A percentile compares a stretch with the other conserved stretches of the same genome.
phyloP scores from a whole-genome alignment of 2,888 invertebrate genomes.

The Epistrophella euchroma region DNA sequence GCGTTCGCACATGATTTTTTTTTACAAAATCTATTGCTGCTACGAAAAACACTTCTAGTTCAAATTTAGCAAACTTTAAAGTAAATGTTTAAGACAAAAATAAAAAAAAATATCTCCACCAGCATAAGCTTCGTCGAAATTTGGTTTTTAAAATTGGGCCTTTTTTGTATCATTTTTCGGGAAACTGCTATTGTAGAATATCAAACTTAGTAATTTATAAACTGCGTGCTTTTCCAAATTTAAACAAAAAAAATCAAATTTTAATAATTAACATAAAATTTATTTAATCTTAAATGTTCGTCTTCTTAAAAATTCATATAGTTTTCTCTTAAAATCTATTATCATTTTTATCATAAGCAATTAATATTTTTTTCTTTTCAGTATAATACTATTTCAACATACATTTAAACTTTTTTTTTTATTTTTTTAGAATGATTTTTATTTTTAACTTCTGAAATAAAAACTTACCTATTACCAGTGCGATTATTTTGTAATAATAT shows the following conservation, averaged over 20 bases:
- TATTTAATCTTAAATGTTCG: constrained; percentile 42
- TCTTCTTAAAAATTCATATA: constrained; percentile 40
- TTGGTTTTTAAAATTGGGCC: no score
- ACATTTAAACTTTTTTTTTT: not conserved
- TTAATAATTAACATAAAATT: constrained; percentile 47
- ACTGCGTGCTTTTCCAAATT: no score
- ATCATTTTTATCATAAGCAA: constrained; percentile 28
- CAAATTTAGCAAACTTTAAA: no score
- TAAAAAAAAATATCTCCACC: no score
- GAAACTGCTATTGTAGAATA: no score
- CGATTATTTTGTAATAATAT: constrained; percentile 51
- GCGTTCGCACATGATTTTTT: no score
- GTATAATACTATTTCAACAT: constrained; percentile 60
- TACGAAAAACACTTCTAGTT: no score
- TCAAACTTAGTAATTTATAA: no score
- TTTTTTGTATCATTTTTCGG: no score
- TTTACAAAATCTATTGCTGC: no score
- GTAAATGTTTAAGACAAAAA: no score
- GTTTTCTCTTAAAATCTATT: constrained; percentile 40
- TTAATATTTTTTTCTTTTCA: constrained; percentile 7
- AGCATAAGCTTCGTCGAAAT: no score
- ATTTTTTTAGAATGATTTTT: constrained; percentile 4
- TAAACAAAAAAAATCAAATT: not conserved
- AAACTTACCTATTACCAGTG: constrained; percentile 58
- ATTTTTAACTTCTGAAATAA: constrained; percentile 11